Evolutionary conservation across 2,797 vertebrate species (phyloP), one percentile per base, ranked within the genome.

Genomic region (Rhinella marina): DNA sequence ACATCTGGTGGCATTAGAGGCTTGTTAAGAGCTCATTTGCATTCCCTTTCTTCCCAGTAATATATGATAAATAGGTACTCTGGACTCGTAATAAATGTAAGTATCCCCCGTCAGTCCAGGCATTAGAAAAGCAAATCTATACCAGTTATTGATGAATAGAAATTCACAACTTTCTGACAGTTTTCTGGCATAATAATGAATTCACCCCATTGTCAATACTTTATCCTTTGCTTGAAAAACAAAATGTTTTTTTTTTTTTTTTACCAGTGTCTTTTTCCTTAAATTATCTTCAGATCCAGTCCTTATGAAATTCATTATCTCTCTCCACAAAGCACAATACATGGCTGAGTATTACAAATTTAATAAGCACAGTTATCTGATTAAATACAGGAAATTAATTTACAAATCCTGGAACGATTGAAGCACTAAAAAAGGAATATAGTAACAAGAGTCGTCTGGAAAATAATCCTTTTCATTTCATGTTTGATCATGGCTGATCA

Each of bases 341-440:
- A 87, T 70, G 64, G 80, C 41, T 73, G 76, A 85, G 61, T 84
- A 84, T 77, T 84, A 32, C 27, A 76, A 72, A 88, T 85, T 88
- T 84, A 88, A 85, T 88, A 88, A 81, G 66, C 29, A n/a, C 68
- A 41, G 75, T 81, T 78, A 85, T 88, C 82, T 73, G 87, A 88
- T 88, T 64, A 73, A 85, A 81, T 77, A 76, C 82, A 85, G 87
- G 82, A 88, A 88, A 88, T 88, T 85, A 88, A 88, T 84, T 88
- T 88, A 88, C 54, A 75, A 88, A 81, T 62, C 73, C 77, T 75
- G 50, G 80, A 79, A 79, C 54, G 59, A 79, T 79, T 75, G 50
- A 72, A 25, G 25, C 79, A 73, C 64, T 87, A 68, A 83, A 85
- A 48, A 85, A 83, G 57, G 73, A 77, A 72, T 81, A 59, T 61